phyloP scores from a whole-genome alignment of 2,888 invertebrate genomes.

The Ophion obscuratus region DNA sequence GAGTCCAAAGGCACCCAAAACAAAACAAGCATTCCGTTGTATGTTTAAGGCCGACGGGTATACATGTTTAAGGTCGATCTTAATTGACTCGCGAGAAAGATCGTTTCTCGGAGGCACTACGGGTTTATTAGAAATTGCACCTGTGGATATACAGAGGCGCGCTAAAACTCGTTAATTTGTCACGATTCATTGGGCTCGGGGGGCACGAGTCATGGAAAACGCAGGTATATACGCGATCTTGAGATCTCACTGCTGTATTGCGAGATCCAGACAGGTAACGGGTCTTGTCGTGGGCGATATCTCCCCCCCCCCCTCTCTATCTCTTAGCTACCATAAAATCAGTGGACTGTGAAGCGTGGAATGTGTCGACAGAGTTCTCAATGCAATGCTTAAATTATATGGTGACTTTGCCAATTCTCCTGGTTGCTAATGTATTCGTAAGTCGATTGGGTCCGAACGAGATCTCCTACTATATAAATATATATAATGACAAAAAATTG shows the following conservation, averaged over 20 bases:
- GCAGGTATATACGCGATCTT: slow-evolving; percentile 56
- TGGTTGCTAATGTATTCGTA: neutral
- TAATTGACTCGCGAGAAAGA: neutral
- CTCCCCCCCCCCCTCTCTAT: slow-evolving; percentile 34
- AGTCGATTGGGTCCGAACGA: slow-evolving; percentile 20
- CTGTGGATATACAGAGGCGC: slow-evolving; percentile 10
- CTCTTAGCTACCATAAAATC: slow-evolving; percentile 76
- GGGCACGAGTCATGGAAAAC: slow-evolving; percentile 59
- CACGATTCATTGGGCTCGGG: slow-evolving; percentile 59
- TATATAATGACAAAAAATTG: neutral
- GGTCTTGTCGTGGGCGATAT: slow-evolving; percentile 39
- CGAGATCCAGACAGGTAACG: slow-evolving; percentile 55
- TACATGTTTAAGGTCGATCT: neutral
- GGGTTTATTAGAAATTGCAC: slow-evolving; percentile 47
- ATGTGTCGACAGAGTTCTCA: slow-evolving; percentile 72
- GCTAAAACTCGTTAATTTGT: slow-evolving; percentile 58
- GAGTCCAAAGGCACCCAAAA: neutral
- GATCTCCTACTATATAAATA: slow-evolving; percentile 1
- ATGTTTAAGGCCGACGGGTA: neutral
- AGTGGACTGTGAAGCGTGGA: slow-evolving; percentile 78
- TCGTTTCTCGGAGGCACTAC: slow-evolving; percentile 4
- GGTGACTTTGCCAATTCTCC: slow-evolving; percentile 35
- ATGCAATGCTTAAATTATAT: slow-evolving; percentile 53
- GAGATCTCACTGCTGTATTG: slow-evolving; percentile 48
- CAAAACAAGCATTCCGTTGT: neutral